These are phyloP conservation scores for Brachionus plicatilis DNA, from an alignment of 1,140 invertebrate genomes.

Conservation along the genomic window DNA sequence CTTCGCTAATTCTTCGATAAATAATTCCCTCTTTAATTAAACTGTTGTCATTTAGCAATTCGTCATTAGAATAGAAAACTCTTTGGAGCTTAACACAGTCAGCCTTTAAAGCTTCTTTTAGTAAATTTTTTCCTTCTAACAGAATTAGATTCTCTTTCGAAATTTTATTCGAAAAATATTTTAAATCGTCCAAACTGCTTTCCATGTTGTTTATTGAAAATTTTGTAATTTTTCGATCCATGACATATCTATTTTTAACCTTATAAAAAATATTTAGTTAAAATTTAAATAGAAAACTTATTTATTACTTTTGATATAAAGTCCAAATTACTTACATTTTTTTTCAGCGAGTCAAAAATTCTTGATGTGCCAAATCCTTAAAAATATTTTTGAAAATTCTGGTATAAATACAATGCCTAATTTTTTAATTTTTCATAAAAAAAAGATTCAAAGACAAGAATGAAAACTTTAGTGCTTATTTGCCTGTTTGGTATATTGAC, in stretches of 20 bases:
- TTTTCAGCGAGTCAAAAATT: background rate
- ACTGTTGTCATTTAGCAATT: background rate
- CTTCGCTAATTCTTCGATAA: background rate
- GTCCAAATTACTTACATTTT: background rate
- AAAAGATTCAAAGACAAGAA: background rate
- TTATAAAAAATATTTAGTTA: background rate
- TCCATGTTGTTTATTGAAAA: background rate
- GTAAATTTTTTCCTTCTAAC: constrained; percentile 28
- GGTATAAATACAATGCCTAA: background rate
- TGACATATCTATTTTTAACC: background rate
- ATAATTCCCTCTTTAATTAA: background rate
- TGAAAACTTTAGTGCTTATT: background rate
- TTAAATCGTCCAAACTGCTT: background rate
- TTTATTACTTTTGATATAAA: background rate
- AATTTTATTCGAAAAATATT: background rate
- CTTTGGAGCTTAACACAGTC: background rate
- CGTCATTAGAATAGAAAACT: background rate
- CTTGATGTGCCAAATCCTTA: background rate
- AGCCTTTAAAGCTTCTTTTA: constrained; percentile 10
- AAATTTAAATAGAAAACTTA: too few species aligned
- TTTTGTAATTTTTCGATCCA: background rate
- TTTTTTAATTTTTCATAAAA: background rate
- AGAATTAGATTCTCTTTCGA: background rate
- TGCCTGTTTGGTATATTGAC: background rate
- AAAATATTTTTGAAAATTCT: background rate